Evolutionary conservation across 2,113 vertebrate genomes (phyloP).

Genomic region (Pseudopipra pipra): DNA sequence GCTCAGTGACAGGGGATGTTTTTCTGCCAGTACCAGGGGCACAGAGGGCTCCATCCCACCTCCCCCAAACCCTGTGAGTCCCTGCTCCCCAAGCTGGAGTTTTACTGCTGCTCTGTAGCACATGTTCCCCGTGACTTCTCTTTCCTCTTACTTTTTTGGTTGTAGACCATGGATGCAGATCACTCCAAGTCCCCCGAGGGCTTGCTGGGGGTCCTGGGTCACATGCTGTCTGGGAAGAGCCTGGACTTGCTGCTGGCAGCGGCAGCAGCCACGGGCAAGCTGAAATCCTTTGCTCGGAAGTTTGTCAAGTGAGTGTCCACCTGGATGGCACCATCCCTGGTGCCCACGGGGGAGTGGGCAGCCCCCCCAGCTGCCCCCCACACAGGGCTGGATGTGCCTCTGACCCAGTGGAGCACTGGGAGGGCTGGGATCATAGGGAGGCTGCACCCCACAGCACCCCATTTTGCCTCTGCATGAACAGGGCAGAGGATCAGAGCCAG

Average conservation of each 20-base stretch:
- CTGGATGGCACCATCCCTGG: rapidly evolving
- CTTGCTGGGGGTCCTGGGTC: constrained; percentile 91
- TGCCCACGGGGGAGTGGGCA: neutral
- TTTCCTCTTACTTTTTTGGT: neutral
- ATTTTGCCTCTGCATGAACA: rapidly evolving
- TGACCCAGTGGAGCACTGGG: neutral
- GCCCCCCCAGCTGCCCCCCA: neutral
- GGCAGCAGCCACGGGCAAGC: constrained; percentile 92
- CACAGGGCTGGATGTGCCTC: neutral
- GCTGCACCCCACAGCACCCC: neutral
- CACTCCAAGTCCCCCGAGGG: constrained; percentile 97
- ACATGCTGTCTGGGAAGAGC: constrained; percentile 98
- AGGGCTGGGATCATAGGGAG: neutral
- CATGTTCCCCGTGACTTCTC: neutral
- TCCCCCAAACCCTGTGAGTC: neutral
- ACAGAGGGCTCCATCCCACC: neutral
- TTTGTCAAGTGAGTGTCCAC: constrained; percentile 89
- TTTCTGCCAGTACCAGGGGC: neutral
- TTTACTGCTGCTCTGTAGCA: neutral
- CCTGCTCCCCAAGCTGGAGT: neutral
- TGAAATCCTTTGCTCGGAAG: constrained; percentile 95
- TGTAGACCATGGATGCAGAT: constrained; percentile 94
- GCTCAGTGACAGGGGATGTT: neutral
- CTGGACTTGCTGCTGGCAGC: constrained; percentile 92
- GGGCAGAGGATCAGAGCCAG: neutral